A percentile compares a stretch with the other conserved stretches of the same genome.
Conservation (phyloP, 2,113 vertebrate genomes). For the Mastomys coucha region DNA sequence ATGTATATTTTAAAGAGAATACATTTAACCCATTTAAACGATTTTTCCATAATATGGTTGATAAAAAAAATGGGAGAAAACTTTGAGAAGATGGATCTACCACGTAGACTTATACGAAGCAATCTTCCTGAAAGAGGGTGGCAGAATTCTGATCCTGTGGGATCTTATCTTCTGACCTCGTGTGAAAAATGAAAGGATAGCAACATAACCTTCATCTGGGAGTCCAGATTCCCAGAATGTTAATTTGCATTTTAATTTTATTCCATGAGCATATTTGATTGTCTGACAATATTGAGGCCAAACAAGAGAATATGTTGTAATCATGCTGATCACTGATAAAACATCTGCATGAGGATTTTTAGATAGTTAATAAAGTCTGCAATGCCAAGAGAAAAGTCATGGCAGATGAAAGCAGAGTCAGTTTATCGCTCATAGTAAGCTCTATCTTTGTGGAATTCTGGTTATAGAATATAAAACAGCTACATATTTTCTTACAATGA, state of each 20-base stretch:
- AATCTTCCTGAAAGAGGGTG: neutral
- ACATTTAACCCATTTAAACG: neutral
- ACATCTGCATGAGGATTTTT: neutral
- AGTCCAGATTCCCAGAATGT: neutral
- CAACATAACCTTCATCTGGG: neutral
- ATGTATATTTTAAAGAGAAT: neutral
- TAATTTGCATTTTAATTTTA: neutral
- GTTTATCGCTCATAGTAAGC: neutral
- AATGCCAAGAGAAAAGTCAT: neutral
- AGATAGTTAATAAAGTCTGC: neutral
- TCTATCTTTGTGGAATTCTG: neutral
- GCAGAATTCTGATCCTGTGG: neutral
- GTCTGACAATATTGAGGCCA: neutral
- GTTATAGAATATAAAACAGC: neutral
- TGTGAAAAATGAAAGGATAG: neutral
- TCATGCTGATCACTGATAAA: neutral
- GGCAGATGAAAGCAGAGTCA: neutral
- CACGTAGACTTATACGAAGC: neutral
- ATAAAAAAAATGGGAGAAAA: neutral
- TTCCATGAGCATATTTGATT: neutral
- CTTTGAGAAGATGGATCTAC: neutral
- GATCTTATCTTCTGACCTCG: neutral
- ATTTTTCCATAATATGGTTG: neutral
- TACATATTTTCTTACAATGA: neutral
- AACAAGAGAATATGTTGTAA: neutral